Evolutionary conservation across 2,113 vertebrate genomes (phyloP), one percentile per base, ranked within the genome.

Genomic region (Uria lomvia): DNA sequence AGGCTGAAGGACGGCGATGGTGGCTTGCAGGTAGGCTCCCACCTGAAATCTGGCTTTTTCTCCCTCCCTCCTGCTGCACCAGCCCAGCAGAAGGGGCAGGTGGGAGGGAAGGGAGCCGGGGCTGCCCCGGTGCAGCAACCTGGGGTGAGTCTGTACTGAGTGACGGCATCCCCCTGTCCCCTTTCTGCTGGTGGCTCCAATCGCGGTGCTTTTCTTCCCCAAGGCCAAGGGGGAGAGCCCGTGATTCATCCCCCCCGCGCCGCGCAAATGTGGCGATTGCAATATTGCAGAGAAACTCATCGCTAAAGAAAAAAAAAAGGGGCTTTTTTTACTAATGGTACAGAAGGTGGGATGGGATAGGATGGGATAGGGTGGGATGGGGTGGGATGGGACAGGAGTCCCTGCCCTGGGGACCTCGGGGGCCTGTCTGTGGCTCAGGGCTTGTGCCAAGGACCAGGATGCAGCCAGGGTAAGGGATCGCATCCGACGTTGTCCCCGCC

Each of bases 1-100:
- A 8, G 1, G 34, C 62, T 75, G 86, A 27, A 65, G 72, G 73
- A 47, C 0, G 1, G 79, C 0, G 0, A 4, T 15, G 0, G 0
- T 0, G 17, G 50, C 38, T 53, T 19, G 32, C 78, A 95, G 88
- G 88, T 67, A 50, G 72, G 79, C 21, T 90, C 12, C 23, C 18
- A 36, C 47, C 38, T 1, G 1, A 50, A 88, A 38, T 27, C 11
- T 1, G 9, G 4, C 17, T 59, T 76, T 52, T 47, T 1, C 4
- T 38, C 15, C 7, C 22, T 49, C 40, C 45, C 24, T 80, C 36
- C 50, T 36, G 22, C 75, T 43, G 56, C 58, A 26, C 14, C 84
- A 70, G 47, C 65, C 38, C 30, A 26, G 47, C 60, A 79, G 71
- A 71, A 24, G 15, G 5, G 3, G 23, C 1, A 1, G n/a, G 16